phyloP scores from a whole-genome alignment of 2,888 invertebrate genomes.

The Priocnemis perturbator region DNA sequence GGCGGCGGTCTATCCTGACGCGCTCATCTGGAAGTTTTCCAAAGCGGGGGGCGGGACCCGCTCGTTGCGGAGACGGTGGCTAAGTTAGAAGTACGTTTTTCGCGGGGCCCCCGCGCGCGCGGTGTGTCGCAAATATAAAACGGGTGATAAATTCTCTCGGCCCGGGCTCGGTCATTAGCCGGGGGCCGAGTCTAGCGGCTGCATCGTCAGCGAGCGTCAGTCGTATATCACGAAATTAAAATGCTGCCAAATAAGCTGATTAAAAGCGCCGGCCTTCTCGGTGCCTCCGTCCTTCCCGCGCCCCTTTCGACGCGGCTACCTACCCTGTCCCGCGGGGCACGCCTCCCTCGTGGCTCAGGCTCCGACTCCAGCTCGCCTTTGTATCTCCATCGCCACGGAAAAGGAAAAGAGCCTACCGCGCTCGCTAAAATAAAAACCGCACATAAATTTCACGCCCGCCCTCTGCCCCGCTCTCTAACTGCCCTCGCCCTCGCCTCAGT shows the following conservation, averaged over 20 bases:
- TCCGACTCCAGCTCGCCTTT: too few species aligned
- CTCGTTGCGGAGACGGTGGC: constrained; percentile 11
- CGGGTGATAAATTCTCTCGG: constrained; percentile 52
- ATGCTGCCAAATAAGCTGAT: constrained; percentile 56
- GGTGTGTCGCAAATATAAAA: constrained; percentile 29
- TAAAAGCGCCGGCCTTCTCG: constrained; percentile 28
- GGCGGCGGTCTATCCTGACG: too few species aligned
- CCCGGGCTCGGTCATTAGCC: constrained; percentile 49
- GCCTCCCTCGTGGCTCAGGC: neutral
- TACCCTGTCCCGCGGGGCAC: constrained; percentile 11
- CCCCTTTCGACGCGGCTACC: neutral
- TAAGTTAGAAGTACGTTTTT: too few species aligned
- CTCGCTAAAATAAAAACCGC: constrained; percentile 25
- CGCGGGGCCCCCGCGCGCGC: neutral
- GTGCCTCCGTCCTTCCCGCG: neutral
- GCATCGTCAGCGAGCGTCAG: constrained; percentile 51
- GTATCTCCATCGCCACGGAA: constrained; percentile 5
- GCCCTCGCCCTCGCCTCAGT: neutral
- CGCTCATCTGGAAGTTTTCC: constrained; percentile 44
- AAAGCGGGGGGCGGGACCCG: constrained; percentile 20
- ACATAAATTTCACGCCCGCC: constrained; percentile 26
- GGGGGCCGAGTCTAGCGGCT: constrained; percentile 34
- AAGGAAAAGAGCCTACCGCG: constrained; percentile 7
- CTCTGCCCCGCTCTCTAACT: constrained; percentile 5
- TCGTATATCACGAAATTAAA: constrained; percentile 55